Evolutionary conservation across 2,113 vertebrate genomes (phyloP).

Genomic region (Nanorana parkeri): DNA sequence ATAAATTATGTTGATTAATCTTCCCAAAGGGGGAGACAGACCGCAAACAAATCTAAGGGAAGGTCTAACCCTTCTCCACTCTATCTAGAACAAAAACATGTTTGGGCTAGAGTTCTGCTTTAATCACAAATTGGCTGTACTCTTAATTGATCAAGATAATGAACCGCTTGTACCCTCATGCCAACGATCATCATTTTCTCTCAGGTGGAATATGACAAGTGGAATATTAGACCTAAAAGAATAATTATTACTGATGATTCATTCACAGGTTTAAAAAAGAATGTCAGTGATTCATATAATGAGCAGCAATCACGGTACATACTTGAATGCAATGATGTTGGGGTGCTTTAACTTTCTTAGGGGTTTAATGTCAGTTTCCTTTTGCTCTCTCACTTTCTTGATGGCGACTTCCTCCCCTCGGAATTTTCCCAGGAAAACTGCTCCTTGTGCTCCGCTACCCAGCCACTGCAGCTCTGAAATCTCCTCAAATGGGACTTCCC

Average conservation of each 20-base stretch:
- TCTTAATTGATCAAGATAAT: too few species aligned
- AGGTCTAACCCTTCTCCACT: too few species aligned
- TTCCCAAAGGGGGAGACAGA: too few species aligned
- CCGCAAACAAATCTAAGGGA: too few species aligned
- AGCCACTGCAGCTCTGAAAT: constrained; percentile 98
- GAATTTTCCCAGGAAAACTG: constrained; percentile 95
- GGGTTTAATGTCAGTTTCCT: constrained; percentile 97
- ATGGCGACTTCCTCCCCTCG: constrained; percentile 95
- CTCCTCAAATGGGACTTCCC: constrained; percentile 98
- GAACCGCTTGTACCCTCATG: too few species aligned
- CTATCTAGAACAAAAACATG: too few species aligned
- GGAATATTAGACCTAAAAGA: not conserved
- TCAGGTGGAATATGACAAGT: not conserved
- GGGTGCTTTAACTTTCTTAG: constrained; percentile 95
- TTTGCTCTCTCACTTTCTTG: constrained; percentile 98
- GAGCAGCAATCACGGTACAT: constrained; percentile 62
- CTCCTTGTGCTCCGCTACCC: constrained; percentile 95
- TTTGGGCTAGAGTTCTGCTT: too few species aligned
- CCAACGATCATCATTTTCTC: not conserved
- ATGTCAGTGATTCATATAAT: constrained; percentile 13
- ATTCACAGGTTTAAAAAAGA: not conserved
- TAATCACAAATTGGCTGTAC: too few species aligned
- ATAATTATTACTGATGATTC: constrained; percentile 23
- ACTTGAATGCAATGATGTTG: constrained; percentile 99
- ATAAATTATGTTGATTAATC: too few species aligned